Percentiles rank a stretch among this genome's conserved stretches.
Evolutionary conservation across 2,797 vertebrate genomes (phyloP).

Genomic region (Platyrinchus mystaceus): DNA sequence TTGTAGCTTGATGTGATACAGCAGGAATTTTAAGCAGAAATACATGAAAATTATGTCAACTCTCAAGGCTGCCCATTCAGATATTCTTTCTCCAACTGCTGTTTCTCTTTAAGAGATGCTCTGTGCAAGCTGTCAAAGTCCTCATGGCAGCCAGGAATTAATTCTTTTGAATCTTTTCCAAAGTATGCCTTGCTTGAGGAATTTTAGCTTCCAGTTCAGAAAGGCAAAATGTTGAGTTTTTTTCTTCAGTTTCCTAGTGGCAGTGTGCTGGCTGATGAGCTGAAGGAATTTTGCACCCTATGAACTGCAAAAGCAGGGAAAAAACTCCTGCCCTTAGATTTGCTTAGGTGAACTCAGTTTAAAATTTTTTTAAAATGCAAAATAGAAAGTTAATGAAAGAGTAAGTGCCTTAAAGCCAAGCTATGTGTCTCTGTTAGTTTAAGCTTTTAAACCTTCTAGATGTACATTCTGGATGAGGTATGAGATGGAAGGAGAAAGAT

Average conservation of each 20-base stretch:
- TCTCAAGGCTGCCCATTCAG: not conserved
- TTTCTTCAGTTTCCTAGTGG: not conserved
- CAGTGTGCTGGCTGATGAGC: not conserved
- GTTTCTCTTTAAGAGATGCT: not conserved
- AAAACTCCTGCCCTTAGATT: not conserved
- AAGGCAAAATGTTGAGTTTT: not conserved
- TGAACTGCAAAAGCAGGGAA: not conserved
- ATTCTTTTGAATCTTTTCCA: slow-evolving; percentile 25
- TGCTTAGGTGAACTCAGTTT: not conserved
- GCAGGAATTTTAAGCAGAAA: slow-evolving; percentile 9
- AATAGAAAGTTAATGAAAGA: slow-evolving; percentile 3
- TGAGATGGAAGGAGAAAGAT: not conserved
- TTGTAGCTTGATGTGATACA: not conserved
- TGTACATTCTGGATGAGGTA: not conserved
- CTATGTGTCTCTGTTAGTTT: not conserved
- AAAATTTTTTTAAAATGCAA: not conserved
- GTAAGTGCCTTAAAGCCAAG: slow-evolving; percentile 3
- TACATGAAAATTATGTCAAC: not conserved
- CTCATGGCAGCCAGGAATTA: slow-evolving; percentile 3
- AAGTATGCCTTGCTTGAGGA: not conserved
- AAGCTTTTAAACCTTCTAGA: not conserved
- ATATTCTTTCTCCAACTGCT: not conserved
- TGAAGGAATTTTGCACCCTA: not conserved
- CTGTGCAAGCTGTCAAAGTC: not conserved
- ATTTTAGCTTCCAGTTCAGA: slow-evolving; percentile 11